These are phyloP conservation scores for Lysandra bellargus DNA, from an alignment of 2,888 invertebrate genomes.

Conservation along the genomic window DNA sequence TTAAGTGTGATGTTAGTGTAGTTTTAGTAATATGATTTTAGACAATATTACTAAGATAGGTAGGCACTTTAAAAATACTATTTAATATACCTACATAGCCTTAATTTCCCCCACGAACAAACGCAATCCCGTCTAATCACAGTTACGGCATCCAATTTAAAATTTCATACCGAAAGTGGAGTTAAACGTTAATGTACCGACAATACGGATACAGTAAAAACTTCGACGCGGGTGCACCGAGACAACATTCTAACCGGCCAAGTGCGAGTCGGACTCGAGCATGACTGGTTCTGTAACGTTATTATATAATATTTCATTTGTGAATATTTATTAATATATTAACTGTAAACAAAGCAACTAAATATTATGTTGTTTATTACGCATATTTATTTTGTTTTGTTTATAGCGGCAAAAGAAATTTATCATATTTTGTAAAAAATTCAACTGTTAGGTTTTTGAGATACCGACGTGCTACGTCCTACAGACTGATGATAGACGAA, in stretches of 20 bases:
- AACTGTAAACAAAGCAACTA: too few species aligned
- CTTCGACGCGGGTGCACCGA: conserved; percentile 54
- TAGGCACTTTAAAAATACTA: not conserved
- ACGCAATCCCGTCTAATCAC: conserved; percentile 58
- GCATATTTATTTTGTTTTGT: too few species aligned
- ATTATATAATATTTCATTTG: too few species aligned
- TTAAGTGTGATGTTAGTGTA: too few species aligned
- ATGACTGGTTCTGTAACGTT: too few species aligned
- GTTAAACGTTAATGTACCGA: conserved; percentile 76
- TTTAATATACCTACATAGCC: not conserved
- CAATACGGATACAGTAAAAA: conserved; percentile 75
- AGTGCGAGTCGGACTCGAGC: not conserved
- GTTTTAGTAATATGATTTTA: not conserved
- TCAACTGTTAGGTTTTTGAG: too few species aligned
- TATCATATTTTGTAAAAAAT: too few species aligned
- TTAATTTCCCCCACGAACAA: not conserved
- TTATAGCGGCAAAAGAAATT: too few species aligned
- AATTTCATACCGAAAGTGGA: conserved; percentile 64
- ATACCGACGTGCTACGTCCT: too few species aligned
- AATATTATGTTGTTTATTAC: too few species aligned
- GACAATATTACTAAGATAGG: not conserved
- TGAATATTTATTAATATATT: too few species aligned
- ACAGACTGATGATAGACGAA: too few species aligned
- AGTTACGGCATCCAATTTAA: conserved; percentile 66
- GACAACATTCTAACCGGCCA: conserved; percentile 37